Base-by-base conservation (phyloP, 2,888 invertebrate genomes). In the Eumerus sabulonum region DNA sequence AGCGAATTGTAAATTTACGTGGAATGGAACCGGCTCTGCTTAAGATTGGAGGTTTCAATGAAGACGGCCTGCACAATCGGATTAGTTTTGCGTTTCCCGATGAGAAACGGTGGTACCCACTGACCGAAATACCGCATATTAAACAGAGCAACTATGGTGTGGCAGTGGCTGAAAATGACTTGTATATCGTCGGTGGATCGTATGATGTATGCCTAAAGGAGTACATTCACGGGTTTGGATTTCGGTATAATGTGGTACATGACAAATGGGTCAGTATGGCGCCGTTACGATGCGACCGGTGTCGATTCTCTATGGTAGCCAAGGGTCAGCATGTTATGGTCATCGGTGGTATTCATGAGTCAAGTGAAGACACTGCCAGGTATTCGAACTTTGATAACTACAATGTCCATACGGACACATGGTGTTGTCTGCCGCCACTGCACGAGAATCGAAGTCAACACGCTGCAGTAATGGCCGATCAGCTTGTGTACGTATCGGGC, bases 91-190 rank as follows among this genome's bases (percentile, higher is more conserved):
- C 91, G 82, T 90, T 93, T 70, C 90, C 91, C 0, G 90, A 90
- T 51, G 88, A 90, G 64, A 90, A 91, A 9, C 91, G 91, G 84
- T 93, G 93, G 93, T 90, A 91, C 82, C 90, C 91, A 82, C 86
- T 94, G 27, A 93, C 94, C 1, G 90, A 91, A 44, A 93, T 94
- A 83, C 94, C 94, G 0, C 93, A 94, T 84, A 92, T 94, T 5
- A 93, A 93, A 83, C 93, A 94, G 85, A 93, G 93, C 85, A 93
- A 93, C 85, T 94, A 93, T 86, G 94, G 94, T 1, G 92, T 92
- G 7, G 91, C 92, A 7, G 93, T 93, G 0, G 87, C 93, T 9
- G 91, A 92, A 76, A 94, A 94, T 84, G 91, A 92, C 83, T 88
- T 94, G 12, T 94, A 92, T 84, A 91, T 94, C 2, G 91, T 93